phyloP scores from a whole-genome alignment of 2,888 invertebrate genomes.

The Lithophane leautieri region DNA sequence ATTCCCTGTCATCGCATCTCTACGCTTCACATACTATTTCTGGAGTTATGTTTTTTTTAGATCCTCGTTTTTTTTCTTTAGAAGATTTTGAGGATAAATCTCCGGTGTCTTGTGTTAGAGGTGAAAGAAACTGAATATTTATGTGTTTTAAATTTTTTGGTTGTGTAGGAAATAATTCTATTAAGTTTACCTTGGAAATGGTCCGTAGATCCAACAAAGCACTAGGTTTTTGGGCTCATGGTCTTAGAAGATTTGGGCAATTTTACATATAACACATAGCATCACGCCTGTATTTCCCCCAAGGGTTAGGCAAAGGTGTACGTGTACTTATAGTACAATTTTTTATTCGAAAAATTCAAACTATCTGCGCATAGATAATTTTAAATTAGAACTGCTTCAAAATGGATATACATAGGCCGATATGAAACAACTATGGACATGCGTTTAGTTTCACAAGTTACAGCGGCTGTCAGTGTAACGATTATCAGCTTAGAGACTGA shows the following conservation, averaged over 20 bases:
- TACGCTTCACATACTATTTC: slow-evolving; percentile 82
- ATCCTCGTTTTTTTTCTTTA: slow-evolving; percentile 56
- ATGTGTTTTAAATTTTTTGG: slow-evolving; percentile 38
- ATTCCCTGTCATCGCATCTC: slow-evolving; percentile 86
- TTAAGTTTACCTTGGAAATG: not conserved
- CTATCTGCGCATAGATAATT: too few relatives aligned
- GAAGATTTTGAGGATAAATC: slow-evolving; percentile 67
- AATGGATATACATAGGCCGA: too few relatives aligned
- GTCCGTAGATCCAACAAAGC: not conserved
- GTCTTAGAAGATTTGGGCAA: too few relatives aligned
- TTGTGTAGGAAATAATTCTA: not conserved
- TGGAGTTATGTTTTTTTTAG: slow-evolving; percentile 71
- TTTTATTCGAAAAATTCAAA: too few relatives aligned
- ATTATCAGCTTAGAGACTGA: slow-evolving; percentile 55
- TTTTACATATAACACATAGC: too few relatives aligned
- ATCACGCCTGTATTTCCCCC: too few relatives aligned
- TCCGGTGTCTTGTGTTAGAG: slow-evolving; percentile 37
- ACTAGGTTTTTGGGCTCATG: too few relatives aligned
- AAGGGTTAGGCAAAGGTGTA: too few relatives aligned
- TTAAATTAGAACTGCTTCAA: too few relatives aligned
- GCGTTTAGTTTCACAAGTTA: slow-evolving; percentile 27
- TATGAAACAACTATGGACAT: not conserved
- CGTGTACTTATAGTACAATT: too few relatives aligned
- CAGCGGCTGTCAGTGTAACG: slow-evolving; percentile 41
- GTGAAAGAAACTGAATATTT: slow-evolving; percentile 49